Evolutionary conservation across 2,113 vertebrate species (phyloP), one percentile per base, ranked within the genome.

Genomic region (Callospermophilus lateralis): DNA sequence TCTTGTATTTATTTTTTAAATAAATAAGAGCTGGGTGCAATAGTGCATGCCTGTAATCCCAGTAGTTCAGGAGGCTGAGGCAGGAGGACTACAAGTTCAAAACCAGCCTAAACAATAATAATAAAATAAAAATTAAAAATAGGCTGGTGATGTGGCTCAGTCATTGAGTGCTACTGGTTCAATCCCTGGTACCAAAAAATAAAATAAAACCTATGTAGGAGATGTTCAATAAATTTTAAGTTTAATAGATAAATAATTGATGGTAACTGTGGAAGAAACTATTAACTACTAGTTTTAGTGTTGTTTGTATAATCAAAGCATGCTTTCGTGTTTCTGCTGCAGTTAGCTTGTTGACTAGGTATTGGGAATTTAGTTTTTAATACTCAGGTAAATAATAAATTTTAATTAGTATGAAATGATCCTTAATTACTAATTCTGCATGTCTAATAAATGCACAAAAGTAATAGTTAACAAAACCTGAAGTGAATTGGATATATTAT

Each of bases 361-460:
- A 86, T 70, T 87, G 20, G 19, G 45, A 3, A 10, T 85, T 93
- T 80, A 84, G 22, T 74, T 93, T 96, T 91, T 32, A 90, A 51
- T 92, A 92, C 1, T 68, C 94, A 85, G 53, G 6, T 91, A 91
- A 89, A 58, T 63, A 92, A 45, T 77, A 73, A 74, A 85, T 95
- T 93, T 80, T 65, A 51, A 70, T 63, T 76, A 34, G 11, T 34
- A 61, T 55, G 53, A 70, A 16, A 10, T 3, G 4, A 1, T 63
- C 24, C 42, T 95, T 78, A 95, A n/a, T 90, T 84, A 74, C 4
- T 20, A 85, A 6, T 90, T 95, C 15, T 81, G 24, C 6, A 94
- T 58, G 9, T 85, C 55, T 70, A 74, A 79, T 91, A 91, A 94
- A 85, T 88, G 73, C 24, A 48, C 17, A 78, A 48, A 91, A 94